Evolutionary conservation across 2,888 invertebrate genomes (phyloP), one percentile per base, ranked within the genome.

Genomic region (Lasius fuliginosus): DNA sequence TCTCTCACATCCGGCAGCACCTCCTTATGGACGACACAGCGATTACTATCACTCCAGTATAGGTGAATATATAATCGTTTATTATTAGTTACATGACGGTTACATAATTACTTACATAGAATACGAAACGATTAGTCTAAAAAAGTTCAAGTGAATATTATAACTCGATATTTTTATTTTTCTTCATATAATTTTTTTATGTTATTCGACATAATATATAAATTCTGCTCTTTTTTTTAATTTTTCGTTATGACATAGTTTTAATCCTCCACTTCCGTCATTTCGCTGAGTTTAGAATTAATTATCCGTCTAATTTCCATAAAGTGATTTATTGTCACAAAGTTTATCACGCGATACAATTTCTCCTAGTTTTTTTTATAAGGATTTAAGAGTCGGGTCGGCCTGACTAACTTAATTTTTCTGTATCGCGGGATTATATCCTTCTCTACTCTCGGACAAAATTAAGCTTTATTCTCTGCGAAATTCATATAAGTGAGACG

Each of bases 11-110:
- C 82, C 90, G 65, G 83, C 86, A 8, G 83, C 36, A 30, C n/a
- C 90, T 42, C 90, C 90, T 46, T 93, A 92, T 64, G 93, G 93
- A 71, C 91, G 94, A 23, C 90, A 93, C 89, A 94, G 93, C 85
- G 93, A 93, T 82, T 90, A 92, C 68, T 94, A 93, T 90, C 92
- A 93, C 64, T 93, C 92, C 18, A 88, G 91, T 53, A 92, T 94
- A 92, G 94, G 94, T 94, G 88, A 89, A 65, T 74, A 76, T 30
- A 27, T 11, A 27, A 15, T 40, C 1, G 1, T 65, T 76, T 67
- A 36, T 33, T 62, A 42, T 58, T 18, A 42, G 4, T 74, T 73
- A 23, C 0, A n/a, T 42, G 30, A 62, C 8, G 18, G 9, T 42
- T 40, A 71, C 18, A 68, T 9, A n/a, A 33, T 69, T 68, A n/a